Evolutionary conservation across 2,888 invertebrate species (phyloP).

Genomic region (Homarus gammarus): DNA sequence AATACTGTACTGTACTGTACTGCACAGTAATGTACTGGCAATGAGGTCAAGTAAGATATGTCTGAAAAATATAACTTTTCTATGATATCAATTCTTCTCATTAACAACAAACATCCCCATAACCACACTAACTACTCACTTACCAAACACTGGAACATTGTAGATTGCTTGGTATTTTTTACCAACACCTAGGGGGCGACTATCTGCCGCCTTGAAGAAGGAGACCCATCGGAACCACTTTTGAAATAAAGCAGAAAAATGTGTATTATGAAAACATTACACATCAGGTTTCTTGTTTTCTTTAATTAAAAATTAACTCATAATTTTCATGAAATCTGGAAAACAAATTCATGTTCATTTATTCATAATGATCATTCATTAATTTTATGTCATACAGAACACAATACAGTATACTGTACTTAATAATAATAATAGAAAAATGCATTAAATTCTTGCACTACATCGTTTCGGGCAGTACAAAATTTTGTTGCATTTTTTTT

Average conservation of each 20-base stretch:
- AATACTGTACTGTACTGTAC: no score
- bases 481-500: neutral
- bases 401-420: no score
- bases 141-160: slow-evolving; percentile 66
- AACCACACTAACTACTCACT: neutral
- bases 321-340: no score
- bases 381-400: no score
- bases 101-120: neutral
- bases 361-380: no score
- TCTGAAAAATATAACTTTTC: neutral
- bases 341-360: no score
- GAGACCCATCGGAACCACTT: slow-evolving; percentile 75
- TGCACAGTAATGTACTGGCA: neutral
- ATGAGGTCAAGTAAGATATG: neutral
- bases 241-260: slow-evolving; percentile 10
- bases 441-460: no score
- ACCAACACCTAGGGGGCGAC: slow-evolving; percentile 68
- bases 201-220: slow-evolving; percentile 70
- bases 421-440: no score
- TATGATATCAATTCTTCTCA: neutral
- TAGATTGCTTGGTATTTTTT: slow-evolving; percentile 74
- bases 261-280: no score
- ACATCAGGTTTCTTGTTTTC: no score
- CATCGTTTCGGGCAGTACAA: neutral
- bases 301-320: no score